Percentiles rank a stretch among this genome's conserved stretches.
phyloP scores from a whole-genome alignment of 2,797 vertebrate species.

The Lycodopsis pacificus region DNA sequence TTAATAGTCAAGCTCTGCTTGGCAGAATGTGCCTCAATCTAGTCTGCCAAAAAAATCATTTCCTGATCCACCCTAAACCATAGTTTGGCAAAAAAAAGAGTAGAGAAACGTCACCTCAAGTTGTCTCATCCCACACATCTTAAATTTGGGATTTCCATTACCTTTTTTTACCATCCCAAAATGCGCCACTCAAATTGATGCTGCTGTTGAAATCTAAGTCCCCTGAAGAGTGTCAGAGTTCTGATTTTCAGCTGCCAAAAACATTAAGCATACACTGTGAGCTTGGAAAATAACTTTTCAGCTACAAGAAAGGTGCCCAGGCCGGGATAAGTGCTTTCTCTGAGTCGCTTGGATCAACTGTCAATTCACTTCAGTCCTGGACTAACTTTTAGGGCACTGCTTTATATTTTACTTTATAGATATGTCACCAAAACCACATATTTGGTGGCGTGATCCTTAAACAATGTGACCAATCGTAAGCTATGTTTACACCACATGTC shows the following conservation, averaged over 20 bases:
- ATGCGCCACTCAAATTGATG: not conserved
- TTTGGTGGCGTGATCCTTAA: not conserved
- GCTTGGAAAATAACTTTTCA: conserved; percentile 50
- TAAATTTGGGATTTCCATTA: conserved; percentile 19
- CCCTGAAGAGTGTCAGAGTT: not conserved
- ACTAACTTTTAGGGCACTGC: not conserved
- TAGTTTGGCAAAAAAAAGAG: conserved; percentile 53
- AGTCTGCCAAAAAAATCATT: conserved; percentile 69
- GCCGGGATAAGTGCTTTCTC: not conserved
- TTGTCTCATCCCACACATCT: conserved; percentile 26
- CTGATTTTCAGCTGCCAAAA: conserved; percentile 26
- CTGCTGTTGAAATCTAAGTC: conserved; percentile 18
- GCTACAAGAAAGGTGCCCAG: conserved; percentile 1
- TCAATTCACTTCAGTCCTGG: not conserved
- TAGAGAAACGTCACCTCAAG: conserved; percentile 33
- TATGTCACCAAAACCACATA: not conserved
- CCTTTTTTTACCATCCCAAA: conserved; percentile 17
- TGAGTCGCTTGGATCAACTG: conserved; percentile 20
- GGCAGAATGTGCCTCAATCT: conserved; percentile 42
- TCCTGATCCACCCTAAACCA: conserved; percentile 73
- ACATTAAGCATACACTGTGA: conserved; percentile 17
- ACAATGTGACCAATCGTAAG: not conserved
- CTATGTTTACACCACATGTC: not conserved
- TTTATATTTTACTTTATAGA: conserved; percentile 5
- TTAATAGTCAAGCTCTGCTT: conserved; percentile 39